phyloP scores from a whole-genome alignment of 2,888 invertebrate species.

The Ashinkailepas kermadecensis region DNA sequence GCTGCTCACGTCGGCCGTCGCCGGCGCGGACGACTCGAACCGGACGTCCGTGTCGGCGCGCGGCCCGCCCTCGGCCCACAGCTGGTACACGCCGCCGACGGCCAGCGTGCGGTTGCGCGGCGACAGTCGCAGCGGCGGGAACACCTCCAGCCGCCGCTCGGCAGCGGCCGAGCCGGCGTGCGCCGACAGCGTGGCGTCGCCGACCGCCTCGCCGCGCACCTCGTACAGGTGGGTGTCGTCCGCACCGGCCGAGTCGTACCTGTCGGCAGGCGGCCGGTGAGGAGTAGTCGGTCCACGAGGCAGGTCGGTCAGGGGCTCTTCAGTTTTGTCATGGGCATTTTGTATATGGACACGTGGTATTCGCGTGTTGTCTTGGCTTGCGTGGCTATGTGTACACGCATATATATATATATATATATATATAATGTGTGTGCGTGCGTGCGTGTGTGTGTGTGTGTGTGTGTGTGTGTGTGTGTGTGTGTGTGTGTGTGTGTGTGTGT shows the following conservation, averaged over 20 bases:
- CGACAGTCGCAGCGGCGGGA: neutral
- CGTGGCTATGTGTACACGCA: too few relatives aligned
- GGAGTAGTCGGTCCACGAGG: too few relatives aligned
- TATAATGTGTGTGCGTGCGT: too few relatives aligned
- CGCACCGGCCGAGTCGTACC: neutral
- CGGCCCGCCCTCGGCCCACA: slow-evolving; percentile 1
- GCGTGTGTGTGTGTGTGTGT: too few relatives aligned
- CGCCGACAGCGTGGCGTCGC: slow-evolving; percentile 9
- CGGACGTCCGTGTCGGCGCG: neutral
- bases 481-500: too few relatives aligned
- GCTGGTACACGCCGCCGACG: neutral
- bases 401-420: too few relatives aligned
- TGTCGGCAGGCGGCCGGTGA: neutral
- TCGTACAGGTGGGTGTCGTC: slow-evolving; percentile 12
- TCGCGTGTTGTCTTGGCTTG: too few relatives aligned
- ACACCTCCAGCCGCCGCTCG: neutral
- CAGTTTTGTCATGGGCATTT: too few relatives aligned
- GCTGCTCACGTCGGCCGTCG: neutral
- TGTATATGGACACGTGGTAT: too few relatives aligned
- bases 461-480: too few relatives aligned
- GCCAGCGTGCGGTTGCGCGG: neutral
- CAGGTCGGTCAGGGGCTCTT: too few relatives aligned
- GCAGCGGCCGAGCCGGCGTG: neutral
- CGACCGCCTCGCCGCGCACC: slow-evolving; percentile 8
- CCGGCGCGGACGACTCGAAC: neutral